Evolutionary conservation across 64 coral and sea anemone genomes (phyloP).

Genomic region (Montipora efflorescens): DNA sequence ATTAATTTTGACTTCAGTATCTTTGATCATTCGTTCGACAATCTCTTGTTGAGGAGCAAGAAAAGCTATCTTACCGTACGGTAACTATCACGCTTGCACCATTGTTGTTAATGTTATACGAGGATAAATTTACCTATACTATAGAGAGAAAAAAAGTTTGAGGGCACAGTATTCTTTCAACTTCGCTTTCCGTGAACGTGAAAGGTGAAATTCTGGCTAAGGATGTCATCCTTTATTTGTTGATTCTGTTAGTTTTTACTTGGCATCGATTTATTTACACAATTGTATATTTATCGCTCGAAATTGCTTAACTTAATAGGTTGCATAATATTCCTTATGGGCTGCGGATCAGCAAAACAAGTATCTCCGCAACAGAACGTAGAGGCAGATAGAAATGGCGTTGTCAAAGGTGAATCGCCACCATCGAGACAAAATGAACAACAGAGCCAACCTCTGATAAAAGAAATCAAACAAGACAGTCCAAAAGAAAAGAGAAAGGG

Average conservation of each 20-base stretch:
- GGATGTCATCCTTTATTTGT: too few relatives aligned
- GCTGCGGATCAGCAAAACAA: conserved; percentile 20
- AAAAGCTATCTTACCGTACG: too few relatives aligned
- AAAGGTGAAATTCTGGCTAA: too few relatives aligned
- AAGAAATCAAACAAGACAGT: conserved; percentile 6
- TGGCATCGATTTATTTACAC: too few relatives aligned
- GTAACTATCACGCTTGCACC: too few relatives aligned
- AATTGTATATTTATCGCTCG: not conserved
- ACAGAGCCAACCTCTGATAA: not conserved
- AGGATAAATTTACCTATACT: too few relatives aligned
- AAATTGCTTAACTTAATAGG: not conserved
- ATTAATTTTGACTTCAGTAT: not conserved
- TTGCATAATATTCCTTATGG: not conserved
- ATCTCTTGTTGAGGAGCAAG: too few relatives aligned
- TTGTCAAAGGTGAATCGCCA: conserved; percentile 15
- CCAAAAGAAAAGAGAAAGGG: conserved; percentile 16
- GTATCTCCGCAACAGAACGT: conserved; percentile 2
- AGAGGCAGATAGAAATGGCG: not conserved
- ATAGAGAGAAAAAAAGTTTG: too few relatives aligned
- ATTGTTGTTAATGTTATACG: too few relatives aligned
- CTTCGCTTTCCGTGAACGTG: too few relatives aligned
- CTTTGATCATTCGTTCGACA: not conserved
- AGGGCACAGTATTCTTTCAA: not conserved
- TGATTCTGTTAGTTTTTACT: too few relatives aligned
- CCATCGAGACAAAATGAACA: conserved; percentile 17